phyloP scores from a whole-genome alignment of 2,797 vertebrate species.

The Okamejei kenojei region DNA sequence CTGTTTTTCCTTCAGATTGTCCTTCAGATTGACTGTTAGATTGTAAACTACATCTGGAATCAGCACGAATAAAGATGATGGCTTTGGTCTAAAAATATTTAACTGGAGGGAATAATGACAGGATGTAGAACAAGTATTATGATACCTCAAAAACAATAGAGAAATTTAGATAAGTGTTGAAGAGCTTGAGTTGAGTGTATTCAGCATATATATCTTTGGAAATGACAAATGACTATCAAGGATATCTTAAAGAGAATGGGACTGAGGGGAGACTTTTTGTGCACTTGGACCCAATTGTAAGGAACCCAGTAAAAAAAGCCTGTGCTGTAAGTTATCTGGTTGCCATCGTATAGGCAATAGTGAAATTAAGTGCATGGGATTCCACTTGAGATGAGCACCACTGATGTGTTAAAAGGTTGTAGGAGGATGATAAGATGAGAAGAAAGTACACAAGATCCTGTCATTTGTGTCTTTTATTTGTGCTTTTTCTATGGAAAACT shows the following conservation, averaged over 20 bases:
- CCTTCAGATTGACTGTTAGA: background rate
- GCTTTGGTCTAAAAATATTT: background rate
- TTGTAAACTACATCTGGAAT: background rate
- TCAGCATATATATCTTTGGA: background rate
- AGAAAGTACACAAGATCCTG: background rate
- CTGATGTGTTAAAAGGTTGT: background rate
- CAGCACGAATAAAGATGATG: background rate
- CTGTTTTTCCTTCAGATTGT: background rate
- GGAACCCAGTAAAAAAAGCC: background rate
- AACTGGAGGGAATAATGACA: background rate
- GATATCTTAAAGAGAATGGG: background rate
- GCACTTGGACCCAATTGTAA: background rate
- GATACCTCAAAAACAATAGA: background rate
- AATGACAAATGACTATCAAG: background rate
- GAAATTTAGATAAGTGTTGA: background rate
- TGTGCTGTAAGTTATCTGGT: background rate
- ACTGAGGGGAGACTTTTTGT: background rate
- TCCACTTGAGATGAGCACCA: background rate
- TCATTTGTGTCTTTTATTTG: background rate
- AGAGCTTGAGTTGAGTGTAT: background rate
- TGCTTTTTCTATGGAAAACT: background rate
- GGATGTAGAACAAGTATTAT: background rate
- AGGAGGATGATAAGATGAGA: background rate
- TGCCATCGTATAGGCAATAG: background rate
- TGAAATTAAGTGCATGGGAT: background rate